Conservation (phyloP, 2,797 vertebrate species). For the Sebastes itinus region DNA sequence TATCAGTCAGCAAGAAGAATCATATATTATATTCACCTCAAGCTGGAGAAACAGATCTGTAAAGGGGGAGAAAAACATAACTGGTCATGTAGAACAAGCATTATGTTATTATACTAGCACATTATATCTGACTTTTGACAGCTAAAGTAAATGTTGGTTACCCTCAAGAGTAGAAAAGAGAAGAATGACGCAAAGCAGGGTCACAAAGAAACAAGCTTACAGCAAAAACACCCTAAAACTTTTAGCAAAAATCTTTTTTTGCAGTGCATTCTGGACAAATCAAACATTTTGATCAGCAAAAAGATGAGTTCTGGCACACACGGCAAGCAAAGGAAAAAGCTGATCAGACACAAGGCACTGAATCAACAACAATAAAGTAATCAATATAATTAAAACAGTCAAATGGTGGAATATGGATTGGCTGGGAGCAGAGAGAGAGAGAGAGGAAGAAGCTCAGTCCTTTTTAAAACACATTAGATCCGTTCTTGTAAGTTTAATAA, state of each 20-base stretch:
- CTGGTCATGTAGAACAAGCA: neutral
- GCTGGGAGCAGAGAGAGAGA: neutral
- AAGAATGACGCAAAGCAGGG: neutral
- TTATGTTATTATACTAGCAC: neutral
- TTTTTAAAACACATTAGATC: neutral
- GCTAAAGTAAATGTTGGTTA: neutral
- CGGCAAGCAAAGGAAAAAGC: neutral
- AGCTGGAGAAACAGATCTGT: constrained; percentile 97
- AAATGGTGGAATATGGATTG: neutral
- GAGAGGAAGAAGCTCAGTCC: no score
- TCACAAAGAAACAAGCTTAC: neutral
- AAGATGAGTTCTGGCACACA: neutral
- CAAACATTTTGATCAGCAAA: neutral
- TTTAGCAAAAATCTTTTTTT: neutral
- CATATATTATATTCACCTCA: constrained; percentile 87
- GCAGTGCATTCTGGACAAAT: neutral
- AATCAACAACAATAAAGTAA: neutral
- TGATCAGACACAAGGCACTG: neutral
- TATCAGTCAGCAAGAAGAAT: neutral
- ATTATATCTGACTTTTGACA: neutral
- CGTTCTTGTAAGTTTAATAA: neutral
- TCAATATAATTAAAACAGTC: neutral
- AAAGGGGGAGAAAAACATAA: constrained; percentile 26
- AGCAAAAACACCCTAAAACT: neutral
- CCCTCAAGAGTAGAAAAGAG: neutral